Base-by-base conservation (phyloP, 2,797 vertebrate species). In the Phrynocephalus guinanensis region DNA sequence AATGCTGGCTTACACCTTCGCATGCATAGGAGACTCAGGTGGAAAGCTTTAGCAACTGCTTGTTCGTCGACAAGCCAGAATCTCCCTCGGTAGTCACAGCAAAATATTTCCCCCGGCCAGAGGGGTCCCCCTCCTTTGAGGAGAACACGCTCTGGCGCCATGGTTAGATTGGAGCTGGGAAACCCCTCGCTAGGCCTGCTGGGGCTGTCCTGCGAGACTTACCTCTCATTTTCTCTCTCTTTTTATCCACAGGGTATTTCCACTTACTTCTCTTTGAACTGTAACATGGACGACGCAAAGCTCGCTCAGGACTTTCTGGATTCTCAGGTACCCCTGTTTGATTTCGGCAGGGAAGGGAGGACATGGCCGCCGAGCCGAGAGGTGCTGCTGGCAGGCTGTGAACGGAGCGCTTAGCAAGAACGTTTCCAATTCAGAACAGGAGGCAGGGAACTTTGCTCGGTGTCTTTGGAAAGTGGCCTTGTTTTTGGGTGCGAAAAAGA, bases 221-320 rank as follows among this genome's bases (percentile, higher is more conserved):
- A 44, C 38, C n/a, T 91, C 56, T 76, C 24, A 76, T 84, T n/a
- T 2, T 44, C 38, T 44, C 38, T 44, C 38, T 44, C 38, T 88
- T 89, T 38, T 76, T 68, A 6, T 56, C 28, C 52, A 16, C 28
- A 99, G 98, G 98, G 98, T 73, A 96, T 98, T 87, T 98, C 98
- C 20, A 98, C 98, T 48, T 99, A 99, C 92, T 99, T 99, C 96
- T 99, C 98, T 91, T 97, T 96, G 82, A 97, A 98, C 94, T 99
- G 98, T 93, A 93, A 94, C 86, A 94, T 98, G 94, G 97, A 98
- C 86, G 98, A 99, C 90, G 98, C 98, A 67, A 97, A 99, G 94
- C 92, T 98, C 91, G 96, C 98, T 86, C 98, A 99, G 95, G 97
- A 96, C 91, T 99, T 99, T 93, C 96, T 99, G 50, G 98, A 98